A percentile compares a stretch with the other conserved stretches of the same genome.
Evolutionary conservation across 2,888 invertebrate genomes (phyloP).

Genomic region (Nephrotoma appendiculata): DNA sequence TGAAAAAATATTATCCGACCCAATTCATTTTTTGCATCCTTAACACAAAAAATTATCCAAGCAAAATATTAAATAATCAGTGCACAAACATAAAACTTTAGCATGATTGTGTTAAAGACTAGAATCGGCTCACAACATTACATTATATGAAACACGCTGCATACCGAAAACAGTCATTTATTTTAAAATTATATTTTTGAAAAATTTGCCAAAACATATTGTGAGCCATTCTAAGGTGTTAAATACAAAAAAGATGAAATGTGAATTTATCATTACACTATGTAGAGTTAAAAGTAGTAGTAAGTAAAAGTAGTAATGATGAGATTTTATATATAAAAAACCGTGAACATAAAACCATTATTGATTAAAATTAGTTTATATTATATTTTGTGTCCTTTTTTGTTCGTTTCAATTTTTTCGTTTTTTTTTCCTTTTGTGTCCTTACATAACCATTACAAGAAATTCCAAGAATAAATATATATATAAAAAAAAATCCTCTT

Average conservation of each 20-base stretch:
- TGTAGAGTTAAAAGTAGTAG: not conserved
- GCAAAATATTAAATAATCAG: not conserved
- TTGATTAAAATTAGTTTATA: not conserved
- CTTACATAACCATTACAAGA: not conserved
- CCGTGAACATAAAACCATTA: not conserved
- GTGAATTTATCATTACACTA: not conserved
- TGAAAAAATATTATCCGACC: not conserved
- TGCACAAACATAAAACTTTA: not conserved
- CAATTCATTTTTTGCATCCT: not conserved
- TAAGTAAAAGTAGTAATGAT: not conserved
- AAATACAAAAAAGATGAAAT: not conserved
- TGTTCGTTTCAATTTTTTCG: not conserved
- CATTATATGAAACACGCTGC: not conserved
- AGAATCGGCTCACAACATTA: not conserved
- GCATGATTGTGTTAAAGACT: not conserved
- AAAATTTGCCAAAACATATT: not conserved
- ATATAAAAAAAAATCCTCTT: not conserved
- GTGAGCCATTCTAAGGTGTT: not conserved
- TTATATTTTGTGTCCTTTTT: not conserved
- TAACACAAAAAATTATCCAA: not conserved
- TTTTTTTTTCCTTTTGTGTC: not conserved
- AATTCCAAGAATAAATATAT: not conserved
- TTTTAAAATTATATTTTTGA: not conserved
- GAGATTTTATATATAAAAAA: not conserved
- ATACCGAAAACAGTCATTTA: not conserved